phyloP scores from a whole-genome alignment of 37 sponge, comb jelly and placozoan species.

The Mnemiopsis leidyi region DNA sequence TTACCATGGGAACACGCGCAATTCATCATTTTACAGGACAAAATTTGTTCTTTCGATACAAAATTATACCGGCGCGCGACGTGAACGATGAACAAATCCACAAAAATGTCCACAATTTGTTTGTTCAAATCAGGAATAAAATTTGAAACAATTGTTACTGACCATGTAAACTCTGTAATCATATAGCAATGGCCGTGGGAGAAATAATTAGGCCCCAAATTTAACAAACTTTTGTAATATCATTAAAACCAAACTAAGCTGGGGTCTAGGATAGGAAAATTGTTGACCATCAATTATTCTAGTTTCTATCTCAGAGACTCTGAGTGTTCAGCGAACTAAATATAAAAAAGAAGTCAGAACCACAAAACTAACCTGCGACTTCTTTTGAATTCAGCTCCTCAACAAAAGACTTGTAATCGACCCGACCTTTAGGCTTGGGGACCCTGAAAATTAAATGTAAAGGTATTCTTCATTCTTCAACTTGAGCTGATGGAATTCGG shows the following conservation, averaged over 20 bases:
- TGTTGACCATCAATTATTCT: too few species aligned
- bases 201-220: too few species aligned
- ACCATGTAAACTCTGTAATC: too few species aligned
- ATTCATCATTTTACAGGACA: not conserved
- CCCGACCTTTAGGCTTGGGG: not conserved
- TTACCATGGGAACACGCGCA: slow-evolving; percentile 49
- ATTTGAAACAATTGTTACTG: not conserved
- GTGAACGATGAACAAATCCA: not conserved
- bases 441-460: slow-evolving; percentile 15
- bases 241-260: too few species aligned
- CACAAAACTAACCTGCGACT: not conserved
- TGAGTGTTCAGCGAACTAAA: too few species aligned
- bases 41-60: not conserved
- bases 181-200: too few species aligned
- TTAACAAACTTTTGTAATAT: too few species aligned
- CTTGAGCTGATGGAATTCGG: too few species aligned
- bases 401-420: not conserved
- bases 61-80: not conserved
- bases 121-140: not conserved
- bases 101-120: not conserved
- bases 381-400: not conserved
- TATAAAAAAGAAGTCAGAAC: too few species aligned
- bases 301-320: too few species aligned
- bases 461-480: too few species aligned
- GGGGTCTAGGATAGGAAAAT: too few species aligned